Percentiles rank a stretch among this genome's conserved stretches.
Conservation (phyloP, 2,113 vertebrate genomes). For the Protomyctophum bolini region DNA sequence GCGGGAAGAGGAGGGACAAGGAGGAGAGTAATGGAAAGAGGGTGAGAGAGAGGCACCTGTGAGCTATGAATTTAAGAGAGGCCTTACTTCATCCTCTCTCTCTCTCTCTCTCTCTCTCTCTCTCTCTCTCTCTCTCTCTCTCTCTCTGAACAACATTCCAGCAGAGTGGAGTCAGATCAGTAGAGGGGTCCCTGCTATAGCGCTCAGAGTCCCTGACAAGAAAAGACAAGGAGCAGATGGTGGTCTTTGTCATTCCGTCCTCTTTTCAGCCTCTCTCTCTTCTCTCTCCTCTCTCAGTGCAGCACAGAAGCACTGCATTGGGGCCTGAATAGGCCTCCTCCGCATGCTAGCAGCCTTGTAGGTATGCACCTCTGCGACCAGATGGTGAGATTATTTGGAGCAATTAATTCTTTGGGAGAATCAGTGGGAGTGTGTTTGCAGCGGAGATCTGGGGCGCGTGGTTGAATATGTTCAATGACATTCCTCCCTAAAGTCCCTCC, state of each 20-base stretch:
- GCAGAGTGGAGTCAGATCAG: slow-evolving; percentile 91
- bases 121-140: slow-evolving; percentile 59
- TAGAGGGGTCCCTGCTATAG: slow-evolving; percentile 83
- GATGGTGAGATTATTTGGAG: slow-evolving; percentile 99
- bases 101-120: slow-evolving; percentile 57
- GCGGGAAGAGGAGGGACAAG: not conserved
- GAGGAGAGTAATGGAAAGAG: slow-evolving; percentile 2
- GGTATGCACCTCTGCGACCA: slow-evolving; percentile 94
- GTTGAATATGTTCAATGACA: slow-evolving; percentile 89
- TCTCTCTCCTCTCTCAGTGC: slow-evolving; percentile 69
- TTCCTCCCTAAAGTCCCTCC: slow-evolving; percentile 79
- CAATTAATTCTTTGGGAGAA: slow-evolving; percentile 99
- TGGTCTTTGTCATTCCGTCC: slow-evolving; percentile 88
- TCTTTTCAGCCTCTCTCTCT: slow-evolving; percentile 84
- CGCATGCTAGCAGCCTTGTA: slow-evolving; percentile 90
- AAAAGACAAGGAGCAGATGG: slow-evolving; percentile 98
- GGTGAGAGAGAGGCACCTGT: slow-evolving; percentile 82
- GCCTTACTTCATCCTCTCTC: slow-evolving; percentile 80
- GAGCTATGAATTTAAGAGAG: slow-evolving; percentile 93
- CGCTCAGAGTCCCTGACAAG: slow-evolving; percentile 86
- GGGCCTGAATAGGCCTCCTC: slow-evolving; percentile 88
- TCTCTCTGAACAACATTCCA: slow-evolving; percentile 88
- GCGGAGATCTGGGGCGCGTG: slow-evolving; percentile 84
- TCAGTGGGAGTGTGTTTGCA: slow-evolving; percentile 95
- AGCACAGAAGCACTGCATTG: slow-evolving; percentile 66